These are phyloP conservation scores for Drosophila repletoides DNA, from an alignment of 1,140 invertebrate species.

Conservation along the genomic window DNA sequence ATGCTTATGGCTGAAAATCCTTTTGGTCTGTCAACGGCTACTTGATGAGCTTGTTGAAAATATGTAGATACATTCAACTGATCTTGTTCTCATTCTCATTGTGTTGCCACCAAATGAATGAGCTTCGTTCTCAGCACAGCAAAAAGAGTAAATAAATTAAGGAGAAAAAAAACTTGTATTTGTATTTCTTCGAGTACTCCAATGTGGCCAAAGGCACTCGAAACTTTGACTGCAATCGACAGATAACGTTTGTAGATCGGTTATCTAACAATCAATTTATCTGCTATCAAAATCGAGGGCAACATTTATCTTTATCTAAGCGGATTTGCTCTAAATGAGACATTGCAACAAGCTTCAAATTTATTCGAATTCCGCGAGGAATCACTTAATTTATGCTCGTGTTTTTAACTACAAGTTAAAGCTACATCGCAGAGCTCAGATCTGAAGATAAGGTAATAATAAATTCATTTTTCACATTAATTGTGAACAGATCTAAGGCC, in stretches of 20 bases:
- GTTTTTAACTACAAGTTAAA: too few species aligned
- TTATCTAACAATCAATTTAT: neutral
- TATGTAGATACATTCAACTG: conserved; percentile 39
- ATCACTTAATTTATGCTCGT: too few species aligned
- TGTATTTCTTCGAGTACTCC: too few species aligned
- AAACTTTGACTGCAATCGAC: conserved; percentile 20
- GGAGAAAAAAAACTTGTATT: conserved; percentile 6
- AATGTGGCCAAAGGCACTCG: conserved; percentile 5
- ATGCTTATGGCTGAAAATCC: conserved; percentile 65
- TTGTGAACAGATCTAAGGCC: too few species aligned
- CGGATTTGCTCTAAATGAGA: too few species aligned
- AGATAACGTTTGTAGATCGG: neutral
- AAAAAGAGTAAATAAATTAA: neutral
- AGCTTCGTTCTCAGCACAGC: conserved; percentile 1
- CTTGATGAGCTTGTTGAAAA: conserved; percentile 73
- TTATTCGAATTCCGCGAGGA: too few species aligned
- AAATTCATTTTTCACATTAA: too few species aligned
- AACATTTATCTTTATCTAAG: neutral
- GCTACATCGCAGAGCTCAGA: too few species aligned
- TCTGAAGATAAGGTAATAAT: too few species aligned
- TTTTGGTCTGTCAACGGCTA: conserved; percentile 58
- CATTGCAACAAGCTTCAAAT: too few species aligned
- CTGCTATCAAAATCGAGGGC: neutral
- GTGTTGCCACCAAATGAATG: conserved; percentile 38
- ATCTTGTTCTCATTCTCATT: conserved; percentile 75